Evolutionary conservation across 2,888 invertebrate genomes (phyloP), one percentile per base, ranked within the genome.

Genomic region (Gasteruption jaculator): DNA sequence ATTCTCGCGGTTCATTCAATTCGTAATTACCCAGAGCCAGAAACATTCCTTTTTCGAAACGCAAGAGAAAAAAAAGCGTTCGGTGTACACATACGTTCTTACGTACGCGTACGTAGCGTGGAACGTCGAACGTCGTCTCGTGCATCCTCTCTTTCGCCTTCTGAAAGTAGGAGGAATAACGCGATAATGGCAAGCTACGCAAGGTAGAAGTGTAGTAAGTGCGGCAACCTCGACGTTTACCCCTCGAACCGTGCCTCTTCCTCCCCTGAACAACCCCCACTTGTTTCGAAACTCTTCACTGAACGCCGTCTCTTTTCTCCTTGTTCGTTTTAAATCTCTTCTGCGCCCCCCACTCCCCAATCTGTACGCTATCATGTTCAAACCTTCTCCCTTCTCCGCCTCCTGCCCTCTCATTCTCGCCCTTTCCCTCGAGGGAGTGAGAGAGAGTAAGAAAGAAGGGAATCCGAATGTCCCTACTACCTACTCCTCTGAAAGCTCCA

Each of bases 161-260:
- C n/a, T n/a, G n/a, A n/a, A n/a, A n/a, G n/a, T n/a, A n/a, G 57
- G 54, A 54, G 54, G 54, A 60, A 62, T 59, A 60, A 64, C 60
- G n/a, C n/a, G 58, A 63, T 62, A 61, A 66, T 65, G 60, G 55
- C 61, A 61, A 65, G 63, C 59, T 56, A 53, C 53, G 58, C 55
- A 58, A 57, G 45, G 58, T 58, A 55, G n/a, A n/a, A n/a, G n/a
- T n/a, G n/a, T n/a, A 61, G 60, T 61, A 61, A 63, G 61, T 60
- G 61, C 58, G 58, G 61, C 58, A 61, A 63, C 60, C 60, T 61
- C 52, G 53, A 57, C 48, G 36, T 42, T n/a, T 53, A 42, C 46
- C 52, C 54, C 49, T 53, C 48, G 41, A 44, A 41, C 26, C 5
- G 10, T 11, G 15, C 37, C 19, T 10, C 29, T 29, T 11, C 36